Evolutionary conservation across 2,113 vertebrate species (phyloP).

Genomic region (Hirundichthys speculiger): DNA sequence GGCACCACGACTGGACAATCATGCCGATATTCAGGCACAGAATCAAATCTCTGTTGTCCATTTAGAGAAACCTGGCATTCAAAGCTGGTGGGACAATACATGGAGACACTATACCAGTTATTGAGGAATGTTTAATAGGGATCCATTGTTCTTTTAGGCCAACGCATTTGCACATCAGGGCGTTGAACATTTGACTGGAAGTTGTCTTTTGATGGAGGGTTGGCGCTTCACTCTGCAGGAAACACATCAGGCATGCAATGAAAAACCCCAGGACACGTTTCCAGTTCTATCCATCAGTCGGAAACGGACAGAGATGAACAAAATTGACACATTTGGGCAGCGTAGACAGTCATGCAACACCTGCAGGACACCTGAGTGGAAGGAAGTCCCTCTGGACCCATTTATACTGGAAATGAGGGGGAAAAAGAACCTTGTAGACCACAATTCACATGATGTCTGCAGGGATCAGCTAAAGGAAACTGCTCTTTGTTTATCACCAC

Average conservation of each 20-base stretch:
- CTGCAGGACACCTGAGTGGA: conserved; percentile 15
- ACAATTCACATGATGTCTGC: too few species aligned
- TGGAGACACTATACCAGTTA: conserved; percentile 25
- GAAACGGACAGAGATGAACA: conserved; percentile 13
- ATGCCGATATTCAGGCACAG: conserved; percentile 12
- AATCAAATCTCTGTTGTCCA: conserved; percentile 41
- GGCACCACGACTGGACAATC: conserved; percentile 16
- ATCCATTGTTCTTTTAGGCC: conserved; percentile 28
- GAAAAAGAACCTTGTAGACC: too few species aligned
- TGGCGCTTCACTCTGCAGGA: too few species aligned
- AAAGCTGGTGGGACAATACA: conserved; percentile 7
- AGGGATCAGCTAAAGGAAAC: background rate
- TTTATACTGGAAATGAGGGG: conserved; percentile 7
- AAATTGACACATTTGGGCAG: conserved; percentile 10
- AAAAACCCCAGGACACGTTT: conserved; percentile 33
- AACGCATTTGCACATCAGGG: background rate
- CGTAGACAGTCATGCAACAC: background rate
- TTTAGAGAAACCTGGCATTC: conserved; percentile 32
- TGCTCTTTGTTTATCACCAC: too few species aligned
- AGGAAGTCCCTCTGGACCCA: conserved; percentile 4
- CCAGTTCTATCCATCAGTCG: background rate
- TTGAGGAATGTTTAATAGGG: too few species aligned
- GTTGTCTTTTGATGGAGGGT: too few species aligned
- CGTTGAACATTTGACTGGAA: too few species aligned
- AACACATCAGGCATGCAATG: conserved; percentile 4